These are phyloP conservation scores for Polymixis lichenea DNA, from an alignment of 2,888 invertebrate species.

Conservation along the genomic window DNA sequence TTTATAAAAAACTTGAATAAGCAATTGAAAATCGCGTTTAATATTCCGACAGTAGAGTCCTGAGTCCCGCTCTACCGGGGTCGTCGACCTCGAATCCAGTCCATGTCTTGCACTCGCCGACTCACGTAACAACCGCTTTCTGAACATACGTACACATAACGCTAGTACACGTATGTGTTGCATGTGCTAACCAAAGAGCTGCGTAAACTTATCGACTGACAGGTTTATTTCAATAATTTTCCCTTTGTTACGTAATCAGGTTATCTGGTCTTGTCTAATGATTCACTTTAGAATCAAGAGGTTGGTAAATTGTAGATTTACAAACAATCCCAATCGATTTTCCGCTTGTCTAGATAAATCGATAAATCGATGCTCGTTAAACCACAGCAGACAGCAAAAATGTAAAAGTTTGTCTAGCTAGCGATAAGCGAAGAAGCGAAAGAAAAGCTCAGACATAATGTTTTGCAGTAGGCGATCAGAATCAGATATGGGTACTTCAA, in stretches of 20 bases:
- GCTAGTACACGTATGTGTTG: slow-evolving; percentile 64
- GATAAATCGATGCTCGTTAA: slow-evolving; percentile 40
- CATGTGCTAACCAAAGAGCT: slow-evolving; percentile 55
- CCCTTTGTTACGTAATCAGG: slow-evolving; percentile 15
- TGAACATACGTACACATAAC: slow-evolving; percentile 74
- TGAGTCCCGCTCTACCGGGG: slow-evolving; percentile 87
- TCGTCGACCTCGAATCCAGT: slow-evolving; percentile 88
- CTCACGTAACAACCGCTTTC: slow-evolving; percentile 88
- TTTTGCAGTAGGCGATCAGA: slow-evolving; percentile 31
- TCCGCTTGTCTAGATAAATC: slow-evolving; percentile 42
- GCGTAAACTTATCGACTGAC: slow-evolving; percentile 45
- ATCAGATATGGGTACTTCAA: slow-evolving; percentile 38
- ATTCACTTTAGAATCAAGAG: slow-evolving; percentile 10
- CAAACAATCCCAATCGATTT: slow-evolving; percentile 56
- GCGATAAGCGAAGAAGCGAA: slow-evolving; percentile 24
- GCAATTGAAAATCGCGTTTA: slow-evolving; percentile 72
- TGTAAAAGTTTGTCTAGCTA: slow-evolving; percentile 18
- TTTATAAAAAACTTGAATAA: no score
- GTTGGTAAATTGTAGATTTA: slow-evolving; percentile 47
- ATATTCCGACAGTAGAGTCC: slow-evolving; percentile 87
- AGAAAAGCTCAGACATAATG: slow-evolving; percentile 39
- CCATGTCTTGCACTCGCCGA: slow-evolving; percentile 87
- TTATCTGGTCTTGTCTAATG: slow-evolving; percentile 25
- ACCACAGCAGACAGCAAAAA: slow-evolving; percentile 9
- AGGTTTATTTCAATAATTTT: slow-evolving; percentile 42